These are phyloP conservation scores for Bergia sp. DNA, from an alignment of 92 coral and sea anemone genomes.

Conservation along the genomic window DNA sequence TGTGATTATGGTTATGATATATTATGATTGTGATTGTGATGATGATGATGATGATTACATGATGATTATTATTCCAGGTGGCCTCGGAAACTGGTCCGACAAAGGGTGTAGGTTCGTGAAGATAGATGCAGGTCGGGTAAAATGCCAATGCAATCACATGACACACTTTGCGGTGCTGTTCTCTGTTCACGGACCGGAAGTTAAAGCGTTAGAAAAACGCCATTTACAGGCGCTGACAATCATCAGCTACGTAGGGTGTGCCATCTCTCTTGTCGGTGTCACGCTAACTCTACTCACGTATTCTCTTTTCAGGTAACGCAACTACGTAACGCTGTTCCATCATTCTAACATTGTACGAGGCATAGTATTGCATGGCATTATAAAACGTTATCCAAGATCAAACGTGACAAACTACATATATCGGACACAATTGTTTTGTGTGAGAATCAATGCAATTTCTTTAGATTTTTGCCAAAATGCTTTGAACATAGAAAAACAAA, in stretches of 20 bases:
- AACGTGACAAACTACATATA: no score
- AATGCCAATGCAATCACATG: conserved; percentile 62
- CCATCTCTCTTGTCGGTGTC: conserved; percentile 46
- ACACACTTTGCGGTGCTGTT: conserved; percentile 61
- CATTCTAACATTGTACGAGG: neutral
- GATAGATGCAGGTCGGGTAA: conserved; percentile 45
- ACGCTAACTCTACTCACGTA: conserved; percentile 57
- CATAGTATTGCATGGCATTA: neutral
- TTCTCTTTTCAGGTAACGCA: conserved; percentile 53
- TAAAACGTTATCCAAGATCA: no score
- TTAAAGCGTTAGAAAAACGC: conserved; percentile 33
- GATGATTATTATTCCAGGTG: conserved; percentile 28
- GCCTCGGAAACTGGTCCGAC: conserved; percentile 62
- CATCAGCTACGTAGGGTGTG: conserved; percentile 65
- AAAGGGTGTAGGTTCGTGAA: conserved; percentile 48
- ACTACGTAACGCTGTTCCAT: neutral
- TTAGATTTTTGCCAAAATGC: no score
- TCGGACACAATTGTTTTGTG: no score
- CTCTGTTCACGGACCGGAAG: conserved; percentile 48
- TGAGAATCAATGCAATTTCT: no score
- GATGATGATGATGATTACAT: neutral
- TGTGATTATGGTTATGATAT: no score
- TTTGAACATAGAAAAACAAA: no score
- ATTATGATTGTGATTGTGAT: no score
- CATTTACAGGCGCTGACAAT: conserved; percentile 46